Evolutionary conservation across 23 tunicate species (phyloP).

Genomic region (Corella eumyota): DNA sequence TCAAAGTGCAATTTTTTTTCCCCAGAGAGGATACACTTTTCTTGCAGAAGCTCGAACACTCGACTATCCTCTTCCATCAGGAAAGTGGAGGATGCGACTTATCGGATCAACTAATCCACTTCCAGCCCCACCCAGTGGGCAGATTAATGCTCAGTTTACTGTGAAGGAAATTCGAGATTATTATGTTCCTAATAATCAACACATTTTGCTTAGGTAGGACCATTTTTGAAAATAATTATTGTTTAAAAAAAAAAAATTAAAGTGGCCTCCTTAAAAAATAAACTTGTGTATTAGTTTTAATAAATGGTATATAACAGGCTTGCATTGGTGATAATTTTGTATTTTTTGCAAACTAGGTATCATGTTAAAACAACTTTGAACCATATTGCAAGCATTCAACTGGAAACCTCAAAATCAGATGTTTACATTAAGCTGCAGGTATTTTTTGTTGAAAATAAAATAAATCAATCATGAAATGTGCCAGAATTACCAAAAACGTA

Average conservation of each 20-base stretch:
- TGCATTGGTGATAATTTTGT: too few species aligned
- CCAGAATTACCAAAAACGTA: too few species aligned
- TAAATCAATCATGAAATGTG: too few species aligned
- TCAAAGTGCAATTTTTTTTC: too few species aligned
- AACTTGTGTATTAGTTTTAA: too few species aligned
- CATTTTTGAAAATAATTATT: too few species aligned
- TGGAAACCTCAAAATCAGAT: constrained; percentile 69
- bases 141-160: constrained; percentile 30
- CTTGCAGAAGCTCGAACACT: constrained; percentile 70
- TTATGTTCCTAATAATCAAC: constrained; percentile 53
- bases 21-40: constrained; percentile 78
- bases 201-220: constrained; percentile 43
- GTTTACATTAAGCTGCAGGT: constrained; percentile 59
- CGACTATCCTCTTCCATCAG: constrained; percentile 36
- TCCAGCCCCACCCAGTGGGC: constrained; percentile 42
- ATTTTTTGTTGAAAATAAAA: not conserved
- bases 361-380: constrained; percentile 21
- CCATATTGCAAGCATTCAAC: constrained; percentile 55
- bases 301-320: too few species aligned
- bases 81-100: constrained; percentile 73
- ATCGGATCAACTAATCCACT: constrained; percentile 61
- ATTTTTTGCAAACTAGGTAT: too few species aligned
- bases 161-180: constrained; percentile 67
- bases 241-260: not conserved
- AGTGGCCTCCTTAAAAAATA: too few species aligned